Evolutionary conservation across 2,888 invertebrate genomes (phyloP), one percentile per base, ranked within the genome.

Genomic region (Invenusta paracnida): DNA sequence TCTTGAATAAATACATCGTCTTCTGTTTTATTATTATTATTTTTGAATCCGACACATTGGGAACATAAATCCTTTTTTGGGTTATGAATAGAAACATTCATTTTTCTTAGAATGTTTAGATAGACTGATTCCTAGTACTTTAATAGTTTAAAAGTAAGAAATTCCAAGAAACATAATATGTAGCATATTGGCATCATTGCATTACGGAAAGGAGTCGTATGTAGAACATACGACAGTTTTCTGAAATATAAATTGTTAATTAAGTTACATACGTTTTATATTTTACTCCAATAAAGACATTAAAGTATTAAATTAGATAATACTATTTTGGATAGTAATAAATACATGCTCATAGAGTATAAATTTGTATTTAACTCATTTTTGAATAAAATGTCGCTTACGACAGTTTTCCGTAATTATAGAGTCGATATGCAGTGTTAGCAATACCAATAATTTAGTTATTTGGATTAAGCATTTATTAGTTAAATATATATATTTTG

Each of bases 1-100:
- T 73, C 73, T 73, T 73, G 73, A 73, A 73, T 73, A 73, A 73
- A 73, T 73, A 73, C 73, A 73, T 73, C 73, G 73, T 73, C 73
- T 73, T 73, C 73, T 73, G 73, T 73, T 73, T 73, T 73, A 73
- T 73, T 73, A 73, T 73, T 73, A 73, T 73, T 73, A 73, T 73
- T 73, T 73, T 73, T 73, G 73, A 73, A 73, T 73, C 73, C 73
- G 73, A 73, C 73, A 73, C 73, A 73, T 73, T 73, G 73, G 73
- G 73, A 73, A 73, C 73, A 73, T 73, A 73, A 73, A 73, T 73
- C 73, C 73, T 73, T 73, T 73, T 73, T 73, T 23, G 73, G 73
- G 73, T 73, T 73, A 73, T 73, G 73, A 73, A 73, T 73, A 73
- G 73, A 73, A 73, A 73, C 73, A 73, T 73, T 73, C 73, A 73